Base-by-base conservation (phyloP, 1,140 invertebrate genomes). In the Anastrepha ludens region DNA sequence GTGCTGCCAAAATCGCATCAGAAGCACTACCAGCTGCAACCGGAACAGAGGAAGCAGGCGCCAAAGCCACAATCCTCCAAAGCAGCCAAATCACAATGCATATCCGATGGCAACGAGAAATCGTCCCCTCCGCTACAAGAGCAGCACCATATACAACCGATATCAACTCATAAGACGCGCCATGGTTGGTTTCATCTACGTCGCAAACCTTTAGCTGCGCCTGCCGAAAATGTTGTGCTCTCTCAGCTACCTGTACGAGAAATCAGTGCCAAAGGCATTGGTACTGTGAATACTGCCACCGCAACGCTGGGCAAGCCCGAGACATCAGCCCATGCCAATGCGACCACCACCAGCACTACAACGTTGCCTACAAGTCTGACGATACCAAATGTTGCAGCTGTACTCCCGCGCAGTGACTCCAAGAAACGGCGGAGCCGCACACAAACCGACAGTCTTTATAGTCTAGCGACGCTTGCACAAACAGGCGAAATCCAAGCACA, bases 111-210 rank as follows among this genome's bases (percentile, higher is more conserved):
- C 70, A 29, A 7, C 15, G 85, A n/a, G 41, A 58, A 67, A 44
- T 65, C 64, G 20, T 81, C 87, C 64, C 20, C 64, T 60, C 50
- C 87, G 17, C 65, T 58, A 59, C 50, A 85, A n/a, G 67, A 50
- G 20, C 47, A 58, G 11, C 17, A 13, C 15, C 20, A 55, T 29
- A 55, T 50, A n/a, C n/a, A 15, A 7, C n/a, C 44, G 11, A 13
- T 6, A 50, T 2, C 44, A 81, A 4, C 8, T 20, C 41, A 85
- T 39, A 78, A 78, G 39, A 85, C 47, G 0, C 81, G 55, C 7
- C 60, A 60, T 44, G 59, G 86, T 39, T 88, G 88, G 88, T 88
- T 86, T 87, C 86, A 88, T 64, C 87, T 88, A 41, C 60, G 88
- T 70, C 87, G 67, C 67, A 87, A 78, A 47, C n/a, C 55, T 8